A percentile compares a stretch with the other conserved stretches of the same genome.
phyloP scores from a whole-genome alignment of 2,113 vertebrate genomes.

The Dicrurus megarhynchus region DNA sequence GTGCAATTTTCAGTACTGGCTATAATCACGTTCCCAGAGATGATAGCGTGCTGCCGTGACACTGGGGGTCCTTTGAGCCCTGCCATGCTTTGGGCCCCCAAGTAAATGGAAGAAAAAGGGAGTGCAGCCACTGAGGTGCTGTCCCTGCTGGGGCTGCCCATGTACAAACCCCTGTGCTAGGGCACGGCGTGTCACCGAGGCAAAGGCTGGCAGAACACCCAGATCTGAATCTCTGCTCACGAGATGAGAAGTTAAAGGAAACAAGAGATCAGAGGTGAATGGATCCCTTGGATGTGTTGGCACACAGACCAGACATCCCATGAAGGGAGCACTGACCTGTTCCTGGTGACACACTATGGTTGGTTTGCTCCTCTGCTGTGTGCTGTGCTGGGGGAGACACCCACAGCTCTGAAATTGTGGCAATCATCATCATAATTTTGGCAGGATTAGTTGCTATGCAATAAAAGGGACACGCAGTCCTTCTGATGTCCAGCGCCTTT shows the following conservation, averaged over 20 bases:
- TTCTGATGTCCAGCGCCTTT: background rate
- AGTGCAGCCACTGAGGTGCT: background rate
- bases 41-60: background rate
- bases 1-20: slow-evolving; percentile 46
- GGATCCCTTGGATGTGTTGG: background rate
- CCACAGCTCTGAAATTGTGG: background rate
- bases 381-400: background rate
- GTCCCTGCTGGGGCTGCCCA: background rate
- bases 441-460: background rate
- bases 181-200: rapidly evolving
- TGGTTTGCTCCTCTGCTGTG: background rate
- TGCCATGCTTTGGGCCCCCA: background rate
- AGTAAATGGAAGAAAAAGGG: background rate
- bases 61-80: background rate
- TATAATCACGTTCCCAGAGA: slow-evolving; percentile 6
- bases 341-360: rapidly evolving
- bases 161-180: rapidly evolving
- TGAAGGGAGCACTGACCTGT: background rate
- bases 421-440: background rate
- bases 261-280: background rate
- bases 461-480: background rate
- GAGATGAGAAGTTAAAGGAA: background rate
- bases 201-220: background rate
- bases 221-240: background rate
- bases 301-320: background rate